Percentiles rank a stretch among this genome's conserved stretches.
Conservation (phyloP, 2,797 vertebrate species). For the Iguana delicatissima region DNA sequence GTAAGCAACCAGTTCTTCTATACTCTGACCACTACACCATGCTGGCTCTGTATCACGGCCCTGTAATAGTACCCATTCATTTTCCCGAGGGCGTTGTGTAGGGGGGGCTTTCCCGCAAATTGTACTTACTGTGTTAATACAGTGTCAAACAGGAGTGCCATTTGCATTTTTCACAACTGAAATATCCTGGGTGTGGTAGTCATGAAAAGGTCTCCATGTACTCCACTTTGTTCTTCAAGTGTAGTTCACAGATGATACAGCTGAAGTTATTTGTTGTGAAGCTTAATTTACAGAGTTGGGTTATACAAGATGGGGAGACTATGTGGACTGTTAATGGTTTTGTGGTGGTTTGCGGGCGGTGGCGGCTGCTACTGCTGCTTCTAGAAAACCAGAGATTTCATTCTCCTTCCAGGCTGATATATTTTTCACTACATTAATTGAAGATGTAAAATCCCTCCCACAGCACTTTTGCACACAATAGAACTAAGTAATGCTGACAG, state of each 20-base stretch:
- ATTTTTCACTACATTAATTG: not conserved
- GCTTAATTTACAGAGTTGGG: not conserved
- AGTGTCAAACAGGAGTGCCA: not conserved
- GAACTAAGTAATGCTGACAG: not conserved
- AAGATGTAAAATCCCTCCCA: constrained; percentile 6
- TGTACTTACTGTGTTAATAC: not conserved
- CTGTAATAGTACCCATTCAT: not conserved
- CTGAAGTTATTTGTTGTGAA: not conserved
- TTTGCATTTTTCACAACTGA: not conserved
- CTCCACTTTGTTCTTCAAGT: not conserved
- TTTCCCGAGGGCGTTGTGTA: not conserved
- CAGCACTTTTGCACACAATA: not conserved
- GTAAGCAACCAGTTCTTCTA: no score
- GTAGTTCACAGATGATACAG: not conserved
- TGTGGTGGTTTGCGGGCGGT: not conserved
- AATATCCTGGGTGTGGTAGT: not conserved
- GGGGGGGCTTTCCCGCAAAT: not conserved
- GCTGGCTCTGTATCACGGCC: no score
- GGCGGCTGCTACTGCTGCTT: not conserved
- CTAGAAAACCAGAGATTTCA: not conserved
- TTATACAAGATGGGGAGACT: not conserved
- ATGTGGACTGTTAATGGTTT: not conserved
- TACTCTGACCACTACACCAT: no score
- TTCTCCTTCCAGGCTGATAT: constrained; percentile 1
- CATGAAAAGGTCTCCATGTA: not conserved